phyloP scores from a whole-genome alignment of 2,797 vertebrate species.

The Ceyx erithaca region DNA sequence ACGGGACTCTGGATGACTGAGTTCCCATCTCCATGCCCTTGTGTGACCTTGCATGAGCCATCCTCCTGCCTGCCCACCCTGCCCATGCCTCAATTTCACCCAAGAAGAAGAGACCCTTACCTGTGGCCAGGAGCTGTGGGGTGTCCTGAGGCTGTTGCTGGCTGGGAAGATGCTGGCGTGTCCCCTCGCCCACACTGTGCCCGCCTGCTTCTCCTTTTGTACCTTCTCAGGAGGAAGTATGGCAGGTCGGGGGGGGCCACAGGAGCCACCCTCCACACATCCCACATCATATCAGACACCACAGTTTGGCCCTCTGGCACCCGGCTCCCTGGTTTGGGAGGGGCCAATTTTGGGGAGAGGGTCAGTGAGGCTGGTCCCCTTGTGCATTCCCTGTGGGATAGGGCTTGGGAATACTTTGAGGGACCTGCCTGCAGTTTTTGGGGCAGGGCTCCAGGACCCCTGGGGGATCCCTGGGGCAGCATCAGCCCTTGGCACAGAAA shows the following conservation, averaged over 20 bases:
- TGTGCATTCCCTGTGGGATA: not conserved
- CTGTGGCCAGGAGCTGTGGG: not conserved
- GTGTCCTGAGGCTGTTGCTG: accelerated
- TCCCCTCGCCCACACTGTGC: accelerated
- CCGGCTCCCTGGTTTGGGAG: accelerated
- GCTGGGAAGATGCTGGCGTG: not conserved
- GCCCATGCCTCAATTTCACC: not conserved
- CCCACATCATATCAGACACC: not conserved
- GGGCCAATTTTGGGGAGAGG: not conserved
- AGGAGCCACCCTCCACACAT: not conserved
- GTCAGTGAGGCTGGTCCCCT: not conserved
- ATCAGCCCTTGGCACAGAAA: not conserved
- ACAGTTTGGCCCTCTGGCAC: not conserved
- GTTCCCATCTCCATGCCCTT: not conserved
- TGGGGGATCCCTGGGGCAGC: not conserved
- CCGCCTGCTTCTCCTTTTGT: conserved; percentile 17
- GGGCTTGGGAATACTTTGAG: not conserved
- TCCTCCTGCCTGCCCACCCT: not conserved
- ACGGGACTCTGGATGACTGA: accelerated
- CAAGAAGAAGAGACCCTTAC: not conserved
- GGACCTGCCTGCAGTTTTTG: not conserved
- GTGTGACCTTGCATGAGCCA: not conserved
- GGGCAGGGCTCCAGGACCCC: not conserved
- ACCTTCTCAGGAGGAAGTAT: conserved; percentile 43
- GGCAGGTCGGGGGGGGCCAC: not conserved